Conservation (phyloP, 1,140 invertebrate species). For the Physella acuta region DNA sequence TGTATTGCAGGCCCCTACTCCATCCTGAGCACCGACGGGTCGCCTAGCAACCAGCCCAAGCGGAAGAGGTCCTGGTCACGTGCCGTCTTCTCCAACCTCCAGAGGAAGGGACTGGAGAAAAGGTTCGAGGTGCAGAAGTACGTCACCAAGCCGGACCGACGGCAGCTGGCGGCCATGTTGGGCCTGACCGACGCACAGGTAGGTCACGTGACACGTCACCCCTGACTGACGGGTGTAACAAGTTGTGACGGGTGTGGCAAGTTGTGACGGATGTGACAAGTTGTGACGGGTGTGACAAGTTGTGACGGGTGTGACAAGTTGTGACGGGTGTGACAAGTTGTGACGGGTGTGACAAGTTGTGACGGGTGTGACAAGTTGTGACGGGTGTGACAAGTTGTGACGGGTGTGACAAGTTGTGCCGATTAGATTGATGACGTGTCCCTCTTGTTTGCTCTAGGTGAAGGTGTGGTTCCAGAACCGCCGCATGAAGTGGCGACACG, state of each 20-base stretch:
- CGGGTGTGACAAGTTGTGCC: no score
- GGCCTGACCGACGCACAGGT: slow-evolving; percentile 86
- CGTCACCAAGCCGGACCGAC: slow-evolving; percentile 94
- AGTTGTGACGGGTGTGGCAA: no score
- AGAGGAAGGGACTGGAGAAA: slow-evolving; percentile 90
- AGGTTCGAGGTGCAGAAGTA: slow-evolving; percentile 97
- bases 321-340: no score
- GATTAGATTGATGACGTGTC: no score
- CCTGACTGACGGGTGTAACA: no score
- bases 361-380: no score
- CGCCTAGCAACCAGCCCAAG: slow-evolving; percentile 62
- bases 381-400: no score
- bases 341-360: no score
- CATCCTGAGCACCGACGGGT: slow-evolving; percentile 44
- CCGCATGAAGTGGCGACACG: slow-evolving; percentile 59
- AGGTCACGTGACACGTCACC: slow-evolving; percentile 32
- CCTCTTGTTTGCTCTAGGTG: no score
- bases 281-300: no score
- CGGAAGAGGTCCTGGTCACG: slow-evolving; percentile 85
- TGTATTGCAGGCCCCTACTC: slow-evolving; percentile 56
- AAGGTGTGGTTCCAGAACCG: slow-evolving; percentile 61
- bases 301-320: no score
- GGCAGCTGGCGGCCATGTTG: slow-evolving; percentile 91
- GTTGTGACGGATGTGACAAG: no score
- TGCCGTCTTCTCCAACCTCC: slow-evolving; percentile 90